Percentiles rank a stretch among this genome's conserved stretches.
phyloP scores from a whole-genome alignment of 2,797 vertebrate genomes.

The Etheostoma perlongum region DNA sequence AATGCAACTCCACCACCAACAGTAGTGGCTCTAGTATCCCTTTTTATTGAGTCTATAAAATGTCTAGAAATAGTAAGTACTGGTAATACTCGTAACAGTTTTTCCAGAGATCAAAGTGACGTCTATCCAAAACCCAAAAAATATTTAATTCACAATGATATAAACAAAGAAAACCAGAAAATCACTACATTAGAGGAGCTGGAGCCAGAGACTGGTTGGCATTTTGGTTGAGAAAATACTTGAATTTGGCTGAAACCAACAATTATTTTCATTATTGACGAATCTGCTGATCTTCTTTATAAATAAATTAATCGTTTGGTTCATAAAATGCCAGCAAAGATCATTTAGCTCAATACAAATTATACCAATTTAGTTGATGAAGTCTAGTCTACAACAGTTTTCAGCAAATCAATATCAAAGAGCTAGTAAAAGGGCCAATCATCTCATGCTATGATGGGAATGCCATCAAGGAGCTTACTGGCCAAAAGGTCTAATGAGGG shows the following conservation, averaged over 20 bases:
- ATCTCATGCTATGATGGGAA: constrained; percentile 3
- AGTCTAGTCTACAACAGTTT: neutral
- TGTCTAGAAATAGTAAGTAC: neutral
- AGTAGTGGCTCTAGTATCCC: neutral
- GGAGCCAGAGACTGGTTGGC: neutral
- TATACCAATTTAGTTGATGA: neutral
- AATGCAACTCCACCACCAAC: neutral
- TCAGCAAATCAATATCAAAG: neutral
- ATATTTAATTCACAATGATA: neutral
- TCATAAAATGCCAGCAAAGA: neutral
- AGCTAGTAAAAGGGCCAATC: neutral
- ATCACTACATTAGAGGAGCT: neutral
- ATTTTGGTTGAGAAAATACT: neutral
- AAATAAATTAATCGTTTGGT: neutral
- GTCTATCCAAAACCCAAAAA: neutral
- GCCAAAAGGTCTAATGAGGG: neutral
- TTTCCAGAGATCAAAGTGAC: neutral
- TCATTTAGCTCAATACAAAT: neutral
- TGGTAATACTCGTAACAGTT: neutral
- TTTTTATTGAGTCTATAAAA: neutral
- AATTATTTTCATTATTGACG: neutral
- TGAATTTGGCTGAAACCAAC: neutral
- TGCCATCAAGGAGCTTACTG: neutral
- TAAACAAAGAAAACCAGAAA: neutral
- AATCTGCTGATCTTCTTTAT: neutral